phyloP scores from a whole-genome alignment of 2,888 invertebrate genomes.

The Lasioglossum marginatum region DNA sequence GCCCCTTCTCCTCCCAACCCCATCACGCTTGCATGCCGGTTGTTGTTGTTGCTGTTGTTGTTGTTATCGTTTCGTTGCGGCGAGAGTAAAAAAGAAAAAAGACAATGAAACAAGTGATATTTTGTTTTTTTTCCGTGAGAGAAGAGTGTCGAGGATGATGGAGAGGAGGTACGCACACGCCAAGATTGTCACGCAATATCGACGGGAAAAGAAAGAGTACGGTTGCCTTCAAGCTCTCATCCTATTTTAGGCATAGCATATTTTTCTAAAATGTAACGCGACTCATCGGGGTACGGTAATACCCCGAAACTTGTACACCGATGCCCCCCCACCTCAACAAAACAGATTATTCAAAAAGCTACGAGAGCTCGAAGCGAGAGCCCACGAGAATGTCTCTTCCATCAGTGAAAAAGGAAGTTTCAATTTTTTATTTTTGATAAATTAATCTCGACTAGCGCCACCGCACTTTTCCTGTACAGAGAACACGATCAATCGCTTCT shows the following conservation, averaged over 20 bases:
- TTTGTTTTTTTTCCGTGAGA: conserved; percentile 11
- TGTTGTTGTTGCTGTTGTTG: conserved; percentile 6
- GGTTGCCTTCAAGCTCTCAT: conserved; percentile 84
- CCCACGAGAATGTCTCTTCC: conserved; percentile 1
- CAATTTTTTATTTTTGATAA: conserved; percentile 13
- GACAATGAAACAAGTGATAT: conserved; percentile 4
- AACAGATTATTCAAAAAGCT: conserved; percentile 36
- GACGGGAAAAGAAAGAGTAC: conserved; percentile 71
- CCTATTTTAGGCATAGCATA: conserved; percentile 85
- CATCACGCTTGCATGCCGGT: background rate
- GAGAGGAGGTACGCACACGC: conserved; percentile 60
- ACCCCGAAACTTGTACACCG: conserved; percentile 5
- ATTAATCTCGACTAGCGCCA: background rate
- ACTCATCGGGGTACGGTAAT: conserved; percentile 72
- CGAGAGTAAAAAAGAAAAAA: conserved; percentile 1
- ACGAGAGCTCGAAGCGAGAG: background rate
- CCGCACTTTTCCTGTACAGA: conserved; percentile 5
- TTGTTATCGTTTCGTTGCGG: conserved; percentile 6
- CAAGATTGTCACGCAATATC: conserved; percentile 77
- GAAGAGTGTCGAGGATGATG: conserved; percentile 26
- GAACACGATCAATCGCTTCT: conserved; percentile 7
- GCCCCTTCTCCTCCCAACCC: conserved; percentile 9
- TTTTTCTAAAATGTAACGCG: conserved; percentile 84
- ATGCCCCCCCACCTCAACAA: background rate
- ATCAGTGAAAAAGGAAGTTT: conserved; percentile 5